Conservation (phyloP, 1,140 invertebrate species). For the Drosophila arawakana region DNA sequence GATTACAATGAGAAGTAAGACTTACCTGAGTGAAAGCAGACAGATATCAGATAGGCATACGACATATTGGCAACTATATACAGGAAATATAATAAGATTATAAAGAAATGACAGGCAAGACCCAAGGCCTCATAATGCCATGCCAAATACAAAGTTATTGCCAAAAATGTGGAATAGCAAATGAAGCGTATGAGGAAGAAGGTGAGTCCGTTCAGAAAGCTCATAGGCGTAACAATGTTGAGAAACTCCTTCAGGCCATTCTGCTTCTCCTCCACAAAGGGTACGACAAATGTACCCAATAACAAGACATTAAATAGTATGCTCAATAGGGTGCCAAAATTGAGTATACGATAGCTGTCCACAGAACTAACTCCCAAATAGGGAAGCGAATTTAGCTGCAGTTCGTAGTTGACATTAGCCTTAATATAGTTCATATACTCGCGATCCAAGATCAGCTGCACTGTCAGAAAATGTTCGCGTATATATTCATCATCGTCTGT, state of each 20-base stretch:
- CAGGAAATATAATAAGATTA: constrained; percentile 64
- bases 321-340: constrained; percentile 65
- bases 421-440: constrained; percentile 60
- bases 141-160: constrained; percentile 46
- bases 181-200: constrained; percentile 74
- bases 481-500: constrained; percentile 78
- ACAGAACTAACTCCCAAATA: constrained; percentile 50
- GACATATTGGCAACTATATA: constrained; percentile 72
- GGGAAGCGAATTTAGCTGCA: constrained; percentile 68
- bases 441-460: constrained; percentile 67
- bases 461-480: constrained; percentile 61
- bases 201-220: constrained; percentile 76
- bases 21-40: constrained; percentile 80
- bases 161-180: constrained; percentile 51
- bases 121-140: constrained; percentile 52
- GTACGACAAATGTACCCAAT: constrained; percentile 73
- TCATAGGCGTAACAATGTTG: constrained; percentile 76
- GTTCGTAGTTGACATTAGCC: constrained; percentile 41
- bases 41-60: constrained; percentile 79
- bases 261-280: constrained; percentile 82
- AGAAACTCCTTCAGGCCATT: constrained; percentile 80
- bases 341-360: constrained; percentile 59
- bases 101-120: constrained; percentile 34
- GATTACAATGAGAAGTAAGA: no score
- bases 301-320: constrained; percentile 68